These are phyloP conservation scores for Emydocephalus ijimae DNA, from an alignment of 2,113 vertebrate genomes.

Conservation along the genomic window DNA sequence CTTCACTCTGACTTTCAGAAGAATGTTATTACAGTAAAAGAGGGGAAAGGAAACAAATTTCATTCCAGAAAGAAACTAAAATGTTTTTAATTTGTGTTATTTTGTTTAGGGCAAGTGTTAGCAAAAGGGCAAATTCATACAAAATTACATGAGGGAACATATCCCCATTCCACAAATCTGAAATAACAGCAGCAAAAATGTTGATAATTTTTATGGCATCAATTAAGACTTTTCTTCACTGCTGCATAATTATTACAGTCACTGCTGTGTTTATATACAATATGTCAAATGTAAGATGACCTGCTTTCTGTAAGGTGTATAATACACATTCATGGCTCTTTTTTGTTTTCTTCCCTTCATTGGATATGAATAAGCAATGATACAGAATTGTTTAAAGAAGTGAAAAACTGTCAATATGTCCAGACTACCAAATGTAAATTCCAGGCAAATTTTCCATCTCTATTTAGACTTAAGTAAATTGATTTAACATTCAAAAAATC, in stretches of 20 bases:
- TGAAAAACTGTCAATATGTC: background rate
- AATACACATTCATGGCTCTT: background rate
- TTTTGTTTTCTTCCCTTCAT: background rate
- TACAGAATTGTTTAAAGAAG: background rate
- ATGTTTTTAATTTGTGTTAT: background rate
- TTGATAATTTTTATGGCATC: background rate
- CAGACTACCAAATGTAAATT: background rate
- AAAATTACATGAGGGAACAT: background rate
- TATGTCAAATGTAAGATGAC: background rate
- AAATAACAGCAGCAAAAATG: background rate
- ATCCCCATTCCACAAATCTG: background rate
- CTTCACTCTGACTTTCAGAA: background rate
- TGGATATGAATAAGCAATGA: background rate
- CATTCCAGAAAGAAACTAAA: background rate
- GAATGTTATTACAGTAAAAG: background rate
- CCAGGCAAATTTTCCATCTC: background rate
- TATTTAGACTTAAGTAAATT: background rate
- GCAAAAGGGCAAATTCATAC: background rate
- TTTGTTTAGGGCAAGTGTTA: background rate
- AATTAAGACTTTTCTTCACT: background rate
- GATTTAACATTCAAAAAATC: background rate
- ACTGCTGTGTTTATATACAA: background rate
- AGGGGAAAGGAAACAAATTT: background rate
- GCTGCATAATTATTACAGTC: background rate
- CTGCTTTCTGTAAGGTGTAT: background rate